Evolutionary conservation across 2,113 vertebrate species (phyloP), one percentile per base, ranked within the genome.

Genomic region (Podarcis muralis): DNA sequence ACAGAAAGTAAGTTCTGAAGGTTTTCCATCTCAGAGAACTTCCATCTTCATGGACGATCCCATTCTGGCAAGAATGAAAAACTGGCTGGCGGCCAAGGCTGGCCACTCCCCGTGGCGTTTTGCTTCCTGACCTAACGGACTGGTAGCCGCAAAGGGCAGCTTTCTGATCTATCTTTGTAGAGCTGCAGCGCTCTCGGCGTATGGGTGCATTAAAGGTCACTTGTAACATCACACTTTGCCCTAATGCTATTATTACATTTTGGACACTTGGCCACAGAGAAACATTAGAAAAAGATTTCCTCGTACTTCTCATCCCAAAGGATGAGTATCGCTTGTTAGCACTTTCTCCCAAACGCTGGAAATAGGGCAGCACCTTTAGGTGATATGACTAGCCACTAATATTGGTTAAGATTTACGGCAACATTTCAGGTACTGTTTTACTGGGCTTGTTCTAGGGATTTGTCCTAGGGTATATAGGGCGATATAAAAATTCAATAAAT

Each of bases 161-260:
- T 79, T 40, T 74, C 35, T 59, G 74, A 23, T 83, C 87, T 77
- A 53, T 83, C 87, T 88, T 83, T 66, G 81, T 53, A 30, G 25
- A 66, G 59, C 43, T 32, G 37, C 66, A 53, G 81, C 71, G 12
- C 81, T 53, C 59, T 83, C 81, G 59, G 69, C 27, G 37, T 48
- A 66, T n/a, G 25, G 48, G 30, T 37, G 27, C 68, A 65, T 57
- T 77, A 77, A 59, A 69, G 80, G 65, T 83, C 85, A 86, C 62
- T 57, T 57, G 78, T 77, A 83, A 81, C 43, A 77, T 71, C 79
- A 90, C 65, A 86, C 84, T 86, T 69, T 83, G 80, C 32, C 77
- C 32, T 78, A 83, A 83, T n/a, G 84, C 68, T 86, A 88, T 88
- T 83, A 88, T 83, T 88, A 88, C 40, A n/a, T 83, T 86, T 71